Percentiles rank a stretch among this genome's conserved stretches.
Conservation (phyloP, 2,113 vertebrate genomes). For the Hiodon tergisus region DNA sequence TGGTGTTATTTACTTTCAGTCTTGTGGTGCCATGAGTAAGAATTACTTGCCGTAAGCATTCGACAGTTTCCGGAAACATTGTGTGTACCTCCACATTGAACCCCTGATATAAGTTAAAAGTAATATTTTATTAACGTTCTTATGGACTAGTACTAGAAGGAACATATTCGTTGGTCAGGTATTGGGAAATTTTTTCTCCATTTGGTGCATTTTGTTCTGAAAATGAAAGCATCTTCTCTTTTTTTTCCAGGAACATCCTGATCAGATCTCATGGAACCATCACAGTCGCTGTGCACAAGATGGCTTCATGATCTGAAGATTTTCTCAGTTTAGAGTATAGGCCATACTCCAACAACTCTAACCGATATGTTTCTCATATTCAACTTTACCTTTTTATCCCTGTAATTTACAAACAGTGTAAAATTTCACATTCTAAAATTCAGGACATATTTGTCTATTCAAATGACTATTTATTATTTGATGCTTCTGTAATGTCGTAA, state of each 20-base stretch:
- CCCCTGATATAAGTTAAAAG: no score
- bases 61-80: no score
- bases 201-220: neutral
- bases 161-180: neutral
- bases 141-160: no score
- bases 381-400: neutral
- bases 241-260: conserved; percentile 77
- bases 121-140: no score
- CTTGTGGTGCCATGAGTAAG: no score
- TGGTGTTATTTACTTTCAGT: no score
- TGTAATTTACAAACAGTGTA: neutral
- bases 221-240: neutral
- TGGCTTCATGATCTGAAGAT: conserved; percentile 68
- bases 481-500: no score
- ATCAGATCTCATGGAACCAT: conserved; percentile 87
- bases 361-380: no score
- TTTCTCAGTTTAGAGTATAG: neutral
- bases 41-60: no score
- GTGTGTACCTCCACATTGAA: neutral
- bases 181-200: neutral
- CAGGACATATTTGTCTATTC: no score
- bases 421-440: neutral
- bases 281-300: conserved; percentile 90
- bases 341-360: neutral
- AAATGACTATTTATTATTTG: no score